Evolutionary conservation across 2,113 vertebrate species (phyloP), one percentile per base, ranked within the genome.

Genomic region (Thymallus thymallus): DNA sequence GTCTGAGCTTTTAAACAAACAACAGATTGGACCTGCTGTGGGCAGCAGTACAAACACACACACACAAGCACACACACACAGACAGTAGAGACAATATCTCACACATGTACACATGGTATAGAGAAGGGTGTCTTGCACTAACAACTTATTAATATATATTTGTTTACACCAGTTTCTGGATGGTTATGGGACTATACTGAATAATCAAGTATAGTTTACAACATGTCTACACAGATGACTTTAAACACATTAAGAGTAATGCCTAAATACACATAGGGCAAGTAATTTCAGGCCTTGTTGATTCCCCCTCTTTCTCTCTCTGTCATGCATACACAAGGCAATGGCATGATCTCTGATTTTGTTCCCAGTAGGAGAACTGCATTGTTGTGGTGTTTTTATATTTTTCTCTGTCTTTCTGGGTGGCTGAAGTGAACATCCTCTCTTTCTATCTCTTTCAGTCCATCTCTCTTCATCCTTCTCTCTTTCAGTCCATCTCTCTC

Each of bases 401-500:
- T 26, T 26, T 26, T 26, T 26, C 26, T 26, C 26, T 26, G n/a
- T n/a, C 26, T 26, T 26, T 26, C 26, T 26, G 1, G 1, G 26
- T 26, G 26, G 26, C 26, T 26, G 26, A 26, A 26, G 26, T 26
- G 26, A 26, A 26, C 26, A 26, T 26, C 26, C 26, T 26, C 26
- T 26, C 26, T 26, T 26, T 26, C 26, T 26, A 1, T 26, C 26
- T 26, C 26, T 26, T 26, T 26, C 26, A 26, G 26, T 26, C 26
- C 26, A 29, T 72, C 32, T 18, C 45, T 5, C 12, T n/a, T n/a
- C n/a, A n/a, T n/a, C n/a, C n/a, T n/a, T 26, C 55, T 30, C 26
- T 56, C 12, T 63, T 65, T 73, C 66, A 29, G 45, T 30, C 60
- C 64, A 72, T 26, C 45, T 70, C 60, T 55, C 68, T 64, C 61